Conservation (phyloP, 2,888 invertebrate species). For the Cenopis cana region DNA sequence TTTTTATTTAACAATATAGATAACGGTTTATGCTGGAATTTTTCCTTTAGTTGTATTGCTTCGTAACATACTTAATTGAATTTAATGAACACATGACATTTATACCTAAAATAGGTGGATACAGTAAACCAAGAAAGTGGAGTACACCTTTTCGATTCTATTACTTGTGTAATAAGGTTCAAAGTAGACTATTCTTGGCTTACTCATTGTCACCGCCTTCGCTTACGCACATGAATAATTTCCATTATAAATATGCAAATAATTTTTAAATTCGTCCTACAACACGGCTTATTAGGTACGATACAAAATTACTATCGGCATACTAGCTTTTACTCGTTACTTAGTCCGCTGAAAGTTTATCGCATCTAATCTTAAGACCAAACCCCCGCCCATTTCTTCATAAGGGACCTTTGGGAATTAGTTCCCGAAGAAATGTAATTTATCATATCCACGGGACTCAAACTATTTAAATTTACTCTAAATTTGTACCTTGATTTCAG, state of each 20-base stretch:
- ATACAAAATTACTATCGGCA: too few species aligned
- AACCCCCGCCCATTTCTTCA: too few species aligned
- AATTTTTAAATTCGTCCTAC: background rate
- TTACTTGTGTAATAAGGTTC: too few species aligned
- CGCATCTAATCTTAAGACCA: too few species aligned
- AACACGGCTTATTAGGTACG: background rate
- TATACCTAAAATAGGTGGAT: background rate
- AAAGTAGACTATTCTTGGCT: too few species aligned
- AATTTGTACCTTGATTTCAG: too few species aligned
- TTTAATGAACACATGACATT: background rate
- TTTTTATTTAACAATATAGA: too few species aligned
- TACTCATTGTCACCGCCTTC: slow-evolving; percentile 18
- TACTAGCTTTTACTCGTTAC: background rate
- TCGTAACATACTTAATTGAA: background rate
- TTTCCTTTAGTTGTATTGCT: background rate
- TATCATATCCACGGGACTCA: background rate
- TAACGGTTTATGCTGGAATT: background rate
- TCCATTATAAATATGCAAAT: slow-evolving; percentile 8
- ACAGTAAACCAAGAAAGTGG: too few species aligned
- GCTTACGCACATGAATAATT: slow-evolving; percentile 10
- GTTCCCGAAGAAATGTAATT: too few species aligned
- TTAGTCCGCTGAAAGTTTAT: background rate
- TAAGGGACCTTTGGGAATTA: background rate
- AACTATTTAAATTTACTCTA: background rate
- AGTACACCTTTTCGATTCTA: too few species aligned